Evolutionary conservation across 2,797 vertebrate genomes (phyloP).

Genomic region (Micropoecilia bifurca): DNA sequence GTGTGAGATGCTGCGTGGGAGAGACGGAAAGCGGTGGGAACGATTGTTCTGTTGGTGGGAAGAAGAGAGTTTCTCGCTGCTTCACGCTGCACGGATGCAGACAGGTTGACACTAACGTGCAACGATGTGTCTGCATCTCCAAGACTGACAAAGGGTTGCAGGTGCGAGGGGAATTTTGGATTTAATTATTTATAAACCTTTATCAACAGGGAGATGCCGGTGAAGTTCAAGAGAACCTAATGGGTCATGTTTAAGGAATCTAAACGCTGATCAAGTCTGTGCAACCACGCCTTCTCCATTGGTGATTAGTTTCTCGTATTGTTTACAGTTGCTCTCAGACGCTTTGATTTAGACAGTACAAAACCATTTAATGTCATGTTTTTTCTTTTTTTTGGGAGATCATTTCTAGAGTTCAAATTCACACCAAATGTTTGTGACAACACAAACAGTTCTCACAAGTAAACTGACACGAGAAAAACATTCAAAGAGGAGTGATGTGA

Average conservation of each 20-base stretch:
- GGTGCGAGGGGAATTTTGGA: not conserved
- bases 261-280: not conserved
- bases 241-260: not conserved
- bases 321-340: not conserved
- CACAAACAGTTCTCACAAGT: not conserved
- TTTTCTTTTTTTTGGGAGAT: not conserved
- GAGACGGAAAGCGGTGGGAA: slow-evolving; percentile 19
- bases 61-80: not conserved
- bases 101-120: not conserved
- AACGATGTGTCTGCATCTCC: not conserved
- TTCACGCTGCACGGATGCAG: not conserved
- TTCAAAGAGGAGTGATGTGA: not conserved
- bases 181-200: not conserved
- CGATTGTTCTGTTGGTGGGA: slow-evolving; percentile 22
- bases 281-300: not conserved
- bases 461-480: not conserved
- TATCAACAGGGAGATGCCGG: not conserved
- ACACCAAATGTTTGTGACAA: not conserved
- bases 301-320: not conserved
- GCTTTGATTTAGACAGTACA: not conserved
- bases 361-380: not conserved
- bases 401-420: not conserved
- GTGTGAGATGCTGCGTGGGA: slow-evolving; percentile 30
- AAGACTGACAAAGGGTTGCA: slow-evolving; percentile 10
- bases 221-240: not conserved